phyloP scores from a whole-genome alignment of 2,888 invertebrate genomes.

The Arrhopalites spinosus region DNA sequence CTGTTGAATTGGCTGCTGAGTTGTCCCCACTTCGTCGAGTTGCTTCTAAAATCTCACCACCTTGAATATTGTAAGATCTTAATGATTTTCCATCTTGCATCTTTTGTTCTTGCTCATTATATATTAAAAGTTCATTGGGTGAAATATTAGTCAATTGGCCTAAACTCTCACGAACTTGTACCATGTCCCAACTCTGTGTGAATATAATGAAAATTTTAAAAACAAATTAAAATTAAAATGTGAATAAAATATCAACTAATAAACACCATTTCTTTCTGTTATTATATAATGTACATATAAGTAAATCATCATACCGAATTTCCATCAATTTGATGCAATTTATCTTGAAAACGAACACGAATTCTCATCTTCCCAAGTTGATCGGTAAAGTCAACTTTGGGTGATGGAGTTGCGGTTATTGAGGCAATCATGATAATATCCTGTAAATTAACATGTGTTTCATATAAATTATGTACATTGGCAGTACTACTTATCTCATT shows the following conservation, averaged over 20 bases:
- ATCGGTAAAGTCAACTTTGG: not conserved
- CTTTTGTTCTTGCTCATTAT: constrained; percentile 18
- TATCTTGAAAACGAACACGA: not conserved
- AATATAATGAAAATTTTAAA: too few relatives aligned
- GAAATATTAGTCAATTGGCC: constrained; percentile 8
- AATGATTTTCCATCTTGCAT: constrained; percentile 29
- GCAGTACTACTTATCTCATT: too few relatives aligned
- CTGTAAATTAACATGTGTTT: not conserved
- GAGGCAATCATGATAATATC: not conserved
- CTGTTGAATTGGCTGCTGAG: not conserved
- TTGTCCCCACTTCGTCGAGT: not conserved
- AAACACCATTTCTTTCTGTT: too few relatives aligned
- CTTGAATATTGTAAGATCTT: constrained; percentile 7
- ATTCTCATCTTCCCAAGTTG: constrained; percentile 1
- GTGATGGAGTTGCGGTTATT: not conserved
- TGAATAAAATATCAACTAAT: too few relatives aligned
- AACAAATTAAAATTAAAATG: too few relatives aligned
- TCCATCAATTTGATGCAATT: constrained; percentile 13
- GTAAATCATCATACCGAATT: constrained; percentile 5
- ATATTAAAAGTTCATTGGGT: constrained; percentile 18
- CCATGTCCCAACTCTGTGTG: constrained; percentile 17
- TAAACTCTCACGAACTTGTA: constrained; percentile 5
- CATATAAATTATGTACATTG: too few relatives aligned
- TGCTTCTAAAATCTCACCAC: constrained; percentile 17
- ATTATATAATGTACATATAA: not conserved